Percentiles rank a stretch among this genome's conserved stretches.
These are phyloP conservation scores for Petaurus breviceps DNA, from an alignment of 2,113 vertebrate genomes.

Conservation along the genomic window DNA sequence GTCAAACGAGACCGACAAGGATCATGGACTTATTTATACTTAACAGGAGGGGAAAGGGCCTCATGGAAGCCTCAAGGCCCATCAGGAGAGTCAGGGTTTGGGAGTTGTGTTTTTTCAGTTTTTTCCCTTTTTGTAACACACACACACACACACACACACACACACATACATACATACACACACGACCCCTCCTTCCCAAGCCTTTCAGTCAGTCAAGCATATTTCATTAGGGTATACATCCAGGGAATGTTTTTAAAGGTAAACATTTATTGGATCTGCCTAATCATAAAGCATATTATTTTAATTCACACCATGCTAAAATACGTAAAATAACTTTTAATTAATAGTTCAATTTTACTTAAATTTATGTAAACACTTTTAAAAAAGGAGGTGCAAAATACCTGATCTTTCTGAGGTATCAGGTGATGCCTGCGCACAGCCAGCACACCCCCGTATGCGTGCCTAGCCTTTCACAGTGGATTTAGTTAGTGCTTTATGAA, in stretches of 20 bases:
- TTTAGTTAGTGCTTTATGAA: neutral
- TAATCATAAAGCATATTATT: neutral
- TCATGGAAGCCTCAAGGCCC: neutral
- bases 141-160: too few species aligned
- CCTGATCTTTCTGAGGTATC: neutral
- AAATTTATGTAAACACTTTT: neutral
- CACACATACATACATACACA: neutral
- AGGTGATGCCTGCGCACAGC: neutral
- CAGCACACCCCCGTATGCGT: neutral
- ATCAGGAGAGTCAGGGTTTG: neutral
- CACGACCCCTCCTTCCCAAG: neutral
- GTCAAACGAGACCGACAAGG: neutral
- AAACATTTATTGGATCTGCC: neutral
- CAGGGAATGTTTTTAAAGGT: neutral
- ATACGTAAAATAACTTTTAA: neutral
- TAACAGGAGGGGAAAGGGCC: neutral
- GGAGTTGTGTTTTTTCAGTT: too few species aligned
- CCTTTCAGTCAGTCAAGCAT: neutral
- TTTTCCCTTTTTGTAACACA: too few species aligned
- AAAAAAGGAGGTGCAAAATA: neutral
- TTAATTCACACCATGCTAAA: neutral
- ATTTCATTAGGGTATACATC: neutral
- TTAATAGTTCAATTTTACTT: neutral
- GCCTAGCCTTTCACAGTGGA: neutral
- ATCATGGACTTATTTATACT: neutral